Evolutionary conservation across 2,797 vertebrate species (phyloP), one percentile per base, ranked within the genome.

Genomic region (Phoebastria nigripes): DNA sequence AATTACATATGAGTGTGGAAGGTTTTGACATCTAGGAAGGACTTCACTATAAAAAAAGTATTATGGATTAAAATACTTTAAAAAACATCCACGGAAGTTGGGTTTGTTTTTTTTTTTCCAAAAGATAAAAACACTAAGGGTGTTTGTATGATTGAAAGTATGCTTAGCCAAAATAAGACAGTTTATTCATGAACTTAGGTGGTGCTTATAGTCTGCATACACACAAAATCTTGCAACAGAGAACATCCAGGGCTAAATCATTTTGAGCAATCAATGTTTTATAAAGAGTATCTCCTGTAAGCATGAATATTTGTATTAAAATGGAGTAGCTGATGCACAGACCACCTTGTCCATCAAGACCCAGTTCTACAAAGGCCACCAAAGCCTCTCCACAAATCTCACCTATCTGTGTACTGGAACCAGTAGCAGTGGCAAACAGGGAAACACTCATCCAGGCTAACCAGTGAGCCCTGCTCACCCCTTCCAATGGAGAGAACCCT

Each of bases 391-490:
- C 31, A 73, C 4, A 66, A 72, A 73, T 26, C 5, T 59, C 22
- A 56, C 10, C 37, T 44, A 2, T 55, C 16, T 37, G 9, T 6
- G 3, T 41, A 37, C 24, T 56, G 54, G 56, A 71, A 63, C 17
- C 4, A 41, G 22, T 1, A 73, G 11, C 18, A 55, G 44, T 19
- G 7, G 19, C n/a, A 65, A 67, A 94, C 18, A 74, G 19, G 26
- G 20, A 70, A 46, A 69, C 5, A 10, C 3, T 70, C 8, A 41
- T 44, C 6, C 21, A 78, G 24, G 15, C 16, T 37, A 42, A 41
- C 8, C 0, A 0, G 20, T 17, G 12, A 71, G 39, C 3, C 15
- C 18, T 42, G 7, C 24, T 62, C 31, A 18, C 3, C 2, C 9
- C 2, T 52, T 56, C 52, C 11, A 46, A 12, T 8, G 16, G 15